phyloP scores from a whole-genome alignment of 2,888 invertebrate genomes.

The Ichneumon xanthorius region DNA sequence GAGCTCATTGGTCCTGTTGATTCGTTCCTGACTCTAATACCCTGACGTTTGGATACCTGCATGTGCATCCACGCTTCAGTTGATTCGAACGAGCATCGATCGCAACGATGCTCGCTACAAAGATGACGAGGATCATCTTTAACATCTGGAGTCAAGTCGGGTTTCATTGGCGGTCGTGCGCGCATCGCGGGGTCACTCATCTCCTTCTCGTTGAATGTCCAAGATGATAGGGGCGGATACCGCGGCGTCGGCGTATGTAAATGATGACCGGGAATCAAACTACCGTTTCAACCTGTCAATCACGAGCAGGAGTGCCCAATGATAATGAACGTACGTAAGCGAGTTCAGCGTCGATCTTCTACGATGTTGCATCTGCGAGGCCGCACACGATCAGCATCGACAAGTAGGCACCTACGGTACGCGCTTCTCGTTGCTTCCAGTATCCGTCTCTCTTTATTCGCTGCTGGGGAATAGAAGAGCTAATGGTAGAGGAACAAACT shows the following conservation, averaged over 20 bases:
- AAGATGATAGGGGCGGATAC: conserved; percentile 43
- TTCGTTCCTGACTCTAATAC: background rate
- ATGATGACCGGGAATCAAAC: conserved; percentile 70
- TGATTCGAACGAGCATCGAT: conserved; percentile 13
- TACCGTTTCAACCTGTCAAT: conserved; percentile 74
- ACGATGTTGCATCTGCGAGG: conserved; percentile 30
- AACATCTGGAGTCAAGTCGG: conserved; percentile 4
- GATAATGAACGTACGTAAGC: conserved; percentile 43
- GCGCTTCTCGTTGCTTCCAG: conserved; percentile 5
- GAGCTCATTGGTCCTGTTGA: background rate
- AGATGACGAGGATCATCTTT: conserved; percentile 22
- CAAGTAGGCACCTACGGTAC: conserved; percentile 14
- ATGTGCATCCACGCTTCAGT: background rate
- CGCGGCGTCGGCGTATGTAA: conserved; percentile 66
- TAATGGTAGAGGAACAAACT: background rate
- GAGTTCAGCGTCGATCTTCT: conserved; percentile 17
- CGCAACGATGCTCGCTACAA: background rate
- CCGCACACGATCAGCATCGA: conserved; percentile 38
- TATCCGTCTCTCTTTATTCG: conserved; percentile 1
- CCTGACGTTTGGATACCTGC: background rate
- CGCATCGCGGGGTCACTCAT: conserved; percentile 28
- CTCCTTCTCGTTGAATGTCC: conserved; percentile 37
- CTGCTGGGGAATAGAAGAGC: background rate
- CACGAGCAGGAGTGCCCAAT: conserved; percentile 54
- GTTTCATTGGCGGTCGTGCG: background rate